Conservation (phyloP, 2,888 invertebrate genomes). For the Drosophila borborema region DNA sequence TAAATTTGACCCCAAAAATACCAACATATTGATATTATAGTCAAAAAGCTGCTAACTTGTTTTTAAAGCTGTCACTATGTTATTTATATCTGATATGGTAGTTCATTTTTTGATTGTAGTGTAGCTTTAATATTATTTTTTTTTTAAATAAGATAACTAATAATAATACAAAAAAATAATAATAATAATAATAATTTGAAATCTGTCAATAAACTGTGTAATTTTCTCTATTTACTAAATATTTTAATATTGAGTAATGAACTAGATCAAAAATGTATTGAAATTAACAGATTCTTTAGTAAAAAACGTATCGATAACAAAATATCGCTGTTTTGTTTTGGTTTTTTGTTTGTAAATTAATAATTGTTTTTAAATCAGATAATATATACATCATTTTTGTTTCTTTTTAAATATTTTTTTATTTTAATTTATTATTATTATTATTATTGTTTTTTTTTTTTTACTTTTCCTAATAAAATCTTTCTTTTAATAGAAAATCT, state of each 20-base stretch:
- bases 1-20: slow-evolving; percentile 29
- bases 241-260: neutral
- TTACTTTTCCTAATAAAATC: neutral
- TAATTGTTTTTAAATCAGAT: too few species aligned
- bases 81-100: neutral
- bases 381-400: too few species aligned
- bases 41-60: slow-evolving; percentile 19
- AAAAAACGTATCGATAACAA: neutral
- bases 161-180: too few species aligned
- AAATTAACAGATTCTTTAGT: neutral
- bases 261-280: neutral
- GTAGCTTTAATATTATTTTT: too few species aligned
- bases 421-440: neutral
- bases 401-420: neutral
- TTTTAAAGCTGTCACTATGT: neutral
- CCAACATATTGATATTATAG: slow-evolving; percentile 12
- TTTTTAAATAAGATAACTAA: too few species aligned
- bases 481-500: neutral
- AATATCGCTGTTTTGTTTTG: neutral
- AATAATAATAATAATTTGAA: neutral
- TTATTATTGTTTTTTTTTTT: neutral
- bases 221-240: neutral
- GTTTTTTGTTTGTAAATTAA: neutral
- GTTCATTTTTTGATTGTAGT: neutral
- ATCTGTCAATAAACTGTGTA: neutral